Percentiles rank a stretch among this genome's conserved stretches.
Conservation (phyloP, 2,888 invertebrate species). For the Leptinotarsa juncta region DNA sequence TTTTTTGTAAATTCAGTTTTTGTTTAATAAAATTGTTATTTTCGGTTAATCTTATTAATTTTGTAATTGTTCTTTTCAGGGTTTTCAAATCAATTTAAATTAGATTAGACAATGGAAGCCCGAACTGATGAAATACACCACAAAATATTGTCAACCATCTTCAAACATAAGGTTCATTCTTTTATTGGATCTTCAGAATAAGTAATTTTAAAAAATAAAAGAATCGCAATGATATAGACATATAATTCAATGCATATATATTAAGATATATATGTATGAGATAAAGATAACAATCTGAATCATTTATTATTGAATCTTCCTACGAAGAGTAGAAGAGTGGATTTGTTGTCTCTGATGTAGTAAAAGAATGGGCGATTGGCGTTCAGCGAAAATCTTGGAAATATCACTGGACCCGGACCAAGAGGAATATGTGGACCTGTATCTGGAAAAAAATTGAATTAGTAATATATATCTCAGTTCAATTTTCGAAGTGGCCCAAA, state of each 20-base stretch:
- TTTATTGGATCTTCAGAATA: background rate
- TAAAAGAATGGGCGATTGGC: constrained; percentile 35
- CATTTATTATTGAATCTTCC: constrained; percentile 30
- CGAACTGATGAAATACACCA: too few relatives aligned
- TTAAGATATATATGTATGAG: background rate
- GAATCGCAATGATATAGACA: too few relatives aligned
- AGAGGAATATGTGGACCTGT: background rate
- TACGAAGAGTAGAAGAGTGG: constrained; percentile 24
- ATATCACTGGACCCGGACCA: constrained; percentile 1
- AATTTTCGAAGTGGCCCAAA: too few relatives aligned
- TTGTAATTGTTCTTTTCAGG: too few relatives aligned
- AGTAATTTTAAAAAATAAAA: background rate
- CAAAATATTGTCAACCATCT: too few relatives aligned
- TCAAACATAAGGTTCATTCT: background rate
- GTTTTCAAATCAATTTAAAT: too few relatives aligned
- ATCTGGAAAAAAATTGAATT: background rate
- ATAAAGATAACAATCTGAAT: background rate
- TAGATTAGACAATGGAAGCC: too few relatives aligned
- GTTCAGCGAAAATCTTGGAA: background rate
- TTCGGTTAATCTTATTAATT: too few relatives aligned
- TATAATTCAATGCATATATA: background rate
- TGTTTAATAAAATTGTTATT: too few relatives aligned
- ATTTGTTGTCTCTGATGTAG: constrained; percentile 46
- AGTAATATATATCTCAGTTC: background rate
- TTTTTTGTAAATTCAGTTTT: too few relatives aligned